These are phyloP conservation scores for Carassius auratus DNA, from an alignment of 2,113 vertebrate species.

Conservation along the genomic window DNA sequence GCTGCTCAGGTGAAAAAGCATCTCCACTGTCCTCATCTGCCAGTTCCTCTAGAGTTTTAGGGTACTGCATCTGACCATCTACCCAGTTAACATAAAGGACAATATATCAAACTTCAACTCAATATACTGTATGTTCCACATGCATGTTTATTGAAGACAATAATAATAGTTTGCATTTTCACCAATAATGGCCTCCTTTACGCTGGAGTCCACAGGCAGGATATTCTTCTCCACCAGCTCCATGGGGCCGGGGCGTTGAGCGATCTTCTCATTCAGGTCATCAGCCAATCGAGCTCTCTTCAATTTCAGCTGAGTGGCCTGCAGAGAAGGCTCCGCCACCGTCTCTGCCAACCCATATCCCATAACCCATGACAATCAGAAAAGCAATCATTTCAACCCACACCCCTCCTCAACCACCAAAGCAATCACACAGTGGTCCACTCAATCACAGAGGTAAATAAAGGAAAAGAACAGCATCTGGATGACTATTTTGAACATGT, in stretches of 20 bases:
- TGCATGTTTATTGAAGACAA: not conserved
- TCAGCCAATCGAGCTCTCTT: conserved; percentile 94
- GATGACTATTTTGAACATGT: not conserved
- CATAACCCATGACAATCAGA: not conserved
- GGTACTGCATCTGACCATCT: conserved; percentile 88
- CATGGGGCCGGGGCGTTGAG: conserved; percentile 95
- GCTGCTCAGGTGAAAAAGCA: conserved; percentile 93
- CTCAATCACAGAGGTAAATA: not conserved
- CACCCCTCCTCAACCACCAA: conserved; percentile 23
- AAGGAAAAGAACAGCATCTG: not conserved
- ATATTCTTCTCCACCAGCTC: conserved; percentile 98
- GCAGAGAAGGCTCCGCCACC: conserved; percentile 92
- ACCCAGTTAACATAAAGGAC: conserved; percentile 54
- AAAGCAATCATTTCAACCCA: conserved; percentile 6
- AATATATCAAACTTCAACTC: not conserved
- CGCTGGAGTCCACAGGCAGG: conserved; percentile 90
- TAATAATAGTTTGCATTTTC: conserved; percentile 66
- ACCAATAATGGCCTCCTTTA: conserved; percentile 97
- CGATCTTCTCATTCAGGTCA: conserved; percentile 97
- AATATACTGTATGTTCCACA: too few relatives aligned
- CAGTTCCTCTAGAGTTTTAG: conserved; percentile 83
- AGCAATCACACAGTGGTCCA: not conserved
- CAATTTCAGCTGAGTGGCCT: conserved; percentile 95
- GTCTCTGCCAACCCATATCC: conserved; percentile 79
- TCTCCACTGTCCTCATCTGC: conserved; percentile 96